Conservation (phyloP, 2,113 vertebrate genomes). For the Aix galericulata region DNA sequence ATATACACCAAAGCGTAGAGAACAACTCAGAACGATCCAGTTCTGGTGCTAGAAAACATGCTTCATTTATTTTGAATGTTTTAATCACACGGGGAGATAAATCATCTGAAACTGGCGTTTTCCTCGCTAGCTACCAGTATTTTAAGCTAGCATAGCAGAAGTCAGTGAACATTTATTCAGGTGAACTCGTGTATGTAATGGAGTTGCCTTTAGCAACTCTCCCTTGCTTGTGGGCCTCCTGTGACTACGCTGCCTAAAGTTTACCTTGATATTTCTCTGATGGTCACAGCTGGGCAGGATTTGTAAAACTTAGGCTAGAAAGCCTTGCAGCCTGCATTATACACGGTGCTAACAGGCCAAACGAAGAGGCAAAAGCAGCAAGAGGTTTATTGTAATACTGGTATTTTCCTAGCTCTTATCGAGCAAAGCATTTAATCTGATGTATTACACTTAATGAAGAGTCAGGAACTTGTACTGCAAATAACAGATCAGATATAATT, state of each 20-base stretch:
- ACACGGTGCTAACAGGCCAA: neutral
- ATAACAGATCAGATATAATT: conserved; percentile 76
- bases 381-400: conserved; percentile 2
- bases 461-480: conserved; percentile 65
- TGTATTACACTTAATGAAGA: conserved; percentile 67
- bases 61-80: conserved; percentile 31
- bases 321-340: neutral
- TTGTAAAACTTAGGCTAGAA: conserved; percentile 3
- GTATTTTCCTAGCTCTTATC: conserved; percentile 21
- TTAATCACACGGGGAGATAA: neutral
- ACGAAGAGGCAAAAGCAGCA: conserved; percentile 35
- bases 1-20: neutral
- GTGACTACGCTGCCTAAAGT: neutral
- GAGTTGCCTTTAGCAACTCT: conserved; percentile 55
- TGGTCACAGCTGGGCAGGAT: conserved; percentile 5
- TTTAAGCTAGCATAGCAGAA: conserved; percentile 38
- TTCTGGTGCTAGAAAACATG: neutral
- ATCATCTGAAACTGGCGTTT: neutral
- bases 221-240: neutral
- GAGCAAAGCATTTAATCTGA: conserved; percentile 63
- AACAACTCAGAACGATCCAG: neutral
- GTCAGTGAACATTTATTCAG: conserved; percentile 47
- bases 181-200: conserved; percentile 62
- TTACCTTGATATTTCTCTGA: conserved; percentile 28
- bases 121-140: neutral